Conservation (phyloP, 1,140 invertebrate genomes). For the Heterodera carotae region DNA sequence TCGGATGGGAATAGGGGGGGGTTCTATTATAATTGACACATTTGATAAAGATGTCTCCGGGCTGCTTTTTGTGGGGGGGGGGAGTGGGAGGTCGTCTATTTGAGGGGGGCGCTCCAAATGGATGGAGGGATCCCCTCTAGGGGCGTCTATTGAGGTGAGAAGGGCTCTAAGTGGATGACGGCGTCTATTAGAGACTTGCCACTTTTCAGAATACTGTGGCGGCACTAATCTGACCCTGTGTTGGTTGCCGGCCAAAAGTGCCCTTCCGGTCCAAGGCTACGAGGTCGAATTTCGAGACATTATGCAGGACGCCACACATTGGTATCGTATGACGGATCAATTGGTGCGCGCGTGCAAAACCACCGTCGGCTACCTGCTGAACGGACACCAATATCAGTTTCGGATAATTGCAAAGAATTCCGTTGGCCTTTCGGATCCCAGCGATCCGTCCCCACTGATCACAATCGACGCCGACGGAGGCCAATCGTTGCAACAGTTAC, state of each 20-base stretch:
- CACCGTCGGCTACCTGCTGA: constrained; percentile 53
- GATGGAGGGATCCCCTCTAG: too few relatives aligned
- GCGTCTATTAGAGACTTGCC: too few relatives aligned
- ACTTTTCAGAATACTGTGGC: constrained; percentile 52
- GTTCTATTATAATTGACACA: background rate
- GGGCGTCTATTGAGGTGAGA: too few relatives aligned
- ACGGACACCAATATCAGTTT: constrained; percentile 64
- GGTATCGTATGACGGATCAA: constrained; percentile 64
- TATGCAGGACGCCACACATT: constrained; percentile 58
- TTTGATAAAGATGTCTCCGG: too few relatives aligned
- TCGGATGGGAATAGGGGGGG: background rate
- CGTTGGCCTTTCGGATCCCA: constrained; percentile 58
- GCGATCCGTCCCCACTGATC: constrained; percentile 58
- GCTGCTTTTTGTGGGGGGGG: too few relatives aligned
- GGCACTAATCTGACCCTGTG: constrained; percentile 60
- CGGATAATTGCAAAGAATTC: constrained; percentile 63
- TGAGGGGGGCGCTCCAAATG: too few relatives aligned
- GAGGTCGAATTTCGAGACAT: constrained; percentile 65
- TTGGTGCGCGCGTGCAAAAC: constrained; percentile 61
- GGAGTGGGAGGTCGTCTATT: too few relatives aligned
- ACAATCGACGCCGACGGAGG: constrained; percentile 50
- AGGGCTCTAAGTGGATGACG: too few relatives aligned
- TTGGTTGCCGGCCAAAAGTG: constrained; percentile 63
- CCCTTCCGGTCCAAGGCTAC: constrained; percentile 61
- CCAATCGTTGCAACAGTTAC: constrained; percentile 25